Conservation (phyloP, 2,113 vertebrate species). For the Lophotis ruficrista region DNA sequence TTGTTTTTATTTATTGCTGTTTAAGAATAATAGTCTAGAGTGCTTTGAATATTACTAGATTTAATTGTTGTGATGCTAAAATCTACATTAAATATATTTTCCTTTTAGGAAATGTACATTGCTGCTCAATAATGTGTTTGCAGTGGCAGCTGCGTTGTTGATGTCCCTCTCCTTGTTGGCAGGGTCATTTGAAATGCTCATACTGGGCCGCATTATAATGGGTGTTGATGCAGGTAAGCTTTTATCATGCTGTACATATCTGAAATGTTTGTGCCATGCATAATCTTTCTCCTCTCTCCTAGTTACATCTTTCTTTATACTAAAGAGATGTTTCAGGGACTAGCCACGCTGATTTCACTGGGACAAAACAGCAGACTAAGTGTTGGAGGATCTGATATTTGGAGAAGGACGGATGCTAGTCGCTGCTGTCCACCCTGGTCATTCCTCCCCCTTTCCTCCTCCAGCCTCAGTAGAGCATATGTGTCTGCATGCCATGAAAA, state of each 20-base stretch:
- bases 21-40: not conserved
- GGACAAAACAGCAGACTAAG: not conserved
- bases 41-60: not conserved
- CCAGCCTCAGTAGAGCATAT: fast-evolving
- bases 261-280: not conserved
- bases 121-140: constrained; percentile 88
- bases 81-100: not conserved
- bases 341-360: not conserved
- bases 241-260: fast-evolving
- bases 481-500: not conserved
- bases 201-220: constrained; percentile 88
- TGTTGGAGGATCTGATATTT: not conserved
- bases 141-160: constrained; percentile 81
- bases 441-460: not conserved
- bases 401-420: not conserved
- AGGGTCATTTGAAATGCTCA: constrained; percentile 90
- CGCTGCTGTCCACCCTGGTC: not conserved
- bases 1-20: not conserved
- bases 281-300: not conserved
- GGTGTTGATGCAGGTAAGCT: constrained; percentile 90
- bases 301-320: not conserved
- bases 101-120: constrained; percentile 84
- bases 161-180: constrained; percentile 83
- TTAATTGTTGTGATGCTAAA: not conserved
- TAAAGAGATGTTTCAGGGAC: not conserved